Percentiles rank a stretch among this genome's conserved stretches.
Evolutionary conservation across 2,113 vertebrate species (phyloP).

Genomic region (Amblyornis subalaris): DNA sequence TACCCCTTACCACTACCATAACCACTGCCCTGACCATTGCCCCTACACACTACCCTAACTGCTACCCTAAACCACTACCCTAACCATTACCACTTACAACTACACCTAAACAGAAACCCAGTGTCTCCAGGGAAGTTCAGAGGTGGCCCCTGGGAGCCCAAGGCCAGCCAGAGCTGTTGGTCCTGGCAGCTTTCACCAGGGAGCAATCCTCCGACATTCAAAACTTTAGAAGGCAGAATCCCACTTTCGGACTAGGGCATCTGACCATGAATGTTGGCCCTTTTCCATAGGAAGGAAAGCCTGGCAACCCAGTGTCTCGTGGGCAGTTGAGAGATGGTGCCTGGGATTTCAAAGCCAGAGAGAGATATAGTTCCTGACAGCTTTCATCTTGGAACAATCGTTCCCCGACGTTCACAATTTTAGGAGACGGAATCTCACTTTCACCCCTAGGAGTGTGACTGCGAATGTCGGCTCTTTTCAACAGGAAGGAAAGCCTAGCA

Average conservation of each 20-base stretch:
- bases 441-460: too few species aligned
- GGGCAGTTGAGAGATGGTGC: not conserved
- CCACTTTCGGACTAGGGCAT: fast-evolving
- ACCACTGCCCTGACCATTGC: too few species aligned
- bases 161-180: not conserved
- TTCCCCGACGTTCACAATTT: too few species aligned
- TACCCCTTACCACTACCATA: too few species aligned
- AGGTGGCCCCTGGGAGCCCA: not conserved
- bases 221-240: not conserved
- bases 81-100: not conserved
- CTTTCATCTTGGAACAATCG: too few species aligned
- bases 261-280: not conserved
- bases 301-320: not conserved
- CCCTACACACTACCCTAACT: too few species aligned
- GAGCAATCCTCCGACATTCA: fast-evolving
- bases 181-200: not conserved
- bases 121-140: not conserved
- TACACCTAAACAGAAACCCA: fast-evolving
- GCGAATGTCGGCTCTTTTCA: too few species aligned
- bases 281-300: not conserved
- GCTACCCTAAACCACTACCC: too few species aligned
- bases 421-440: too few species aligned
- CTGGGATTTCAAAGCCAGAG: too few species aligned
- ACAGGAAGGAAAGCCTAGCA: too few species aligned
- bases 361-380: too few species aligned